These are phyloP conservation scores for Ormia ochracea DNA, from an alignment of 2,888 invertebrate species.

Conservation along the genomic window DNA sequence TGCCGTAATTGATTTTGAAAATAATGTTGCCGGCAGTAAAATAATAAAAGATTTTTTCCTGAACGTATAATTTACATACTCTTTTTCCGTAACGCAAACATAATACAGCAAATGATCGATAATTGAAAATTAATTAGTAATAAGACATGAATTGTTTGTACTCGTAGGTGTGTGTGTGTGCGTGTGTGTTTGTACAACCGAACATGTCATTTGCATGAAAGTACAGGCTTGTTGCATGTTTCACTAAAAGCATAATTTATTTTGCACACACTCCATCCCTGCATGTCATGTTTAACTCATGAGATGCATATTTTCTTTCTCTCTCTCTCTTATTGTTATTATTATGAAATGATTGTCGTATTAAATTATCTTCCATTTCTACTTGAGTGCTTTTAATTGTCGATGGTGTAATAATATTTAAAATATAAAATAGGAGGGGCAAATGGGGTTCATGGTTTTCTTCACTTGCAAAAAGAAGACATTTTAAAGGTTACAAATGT, in stretches of 20 bases:
- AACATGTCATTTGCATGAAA: background rate
- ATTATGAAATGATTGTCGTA: background rate
- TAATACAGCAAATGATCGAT: too few species aligned
- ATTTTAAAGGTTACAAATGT: too few species aligned
- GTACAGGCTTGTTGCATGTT: background rate
- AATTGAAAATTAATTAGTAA: too few species aligned
- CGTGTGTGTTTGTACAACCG: background rate
- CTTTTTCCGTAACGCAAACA: too few species aligned
- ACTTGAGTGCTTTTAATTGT: background rate
- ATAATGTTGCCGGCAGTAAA: too few species aligned
- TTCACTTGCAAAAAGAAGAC: too few species aligned
- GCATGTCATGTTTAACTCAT: background rate
- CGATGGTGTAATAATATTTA: background rate
- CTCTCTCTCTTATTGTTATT: too few species aligned
- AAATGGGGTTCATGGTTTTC: background rate
- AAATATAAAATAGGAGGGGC: background rate
- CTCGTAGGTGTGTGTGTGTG: background rate
- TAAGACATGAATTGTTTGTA: too few species aligned
- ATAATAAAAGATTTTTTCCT: too few species aligned
- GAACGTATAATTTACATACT: too few species aligned
- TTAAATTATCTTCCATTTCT: background rate
- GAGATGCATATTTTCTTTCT: background rate
- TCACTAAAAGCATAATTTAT: background rate
- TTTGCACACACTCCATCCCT: background rate
- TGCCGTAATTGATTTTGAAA: conserved; percentile 2